Conservation (phyloP, 37 sponge, comb jelly and placozoan genomes). For the Diacarnus erythraeanus region DNA sequence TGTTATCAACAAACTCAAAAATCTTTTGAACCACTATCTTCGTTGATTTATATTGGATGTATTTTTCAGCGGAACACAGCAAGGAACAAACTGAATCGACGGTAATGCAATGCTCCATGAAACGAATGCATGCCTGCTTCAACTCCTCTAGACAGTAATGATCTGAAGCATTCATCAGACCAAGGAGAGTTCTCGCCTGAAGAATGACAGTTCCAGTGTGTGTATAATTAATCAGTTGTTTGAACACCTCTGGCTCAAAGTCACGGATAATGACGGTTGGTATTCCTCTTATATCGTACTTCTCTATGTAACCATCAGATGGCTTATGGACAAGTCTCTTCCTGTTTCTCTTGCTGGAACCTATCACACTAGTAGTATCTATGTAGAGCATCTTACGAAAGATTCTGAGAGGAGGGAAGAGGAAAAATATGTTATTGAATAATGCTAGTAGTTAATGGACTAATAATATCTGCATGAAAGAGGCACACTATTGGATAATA, state of each 20-base stretch:
- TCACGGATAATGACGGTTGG: slow-evolving; percentile 60
- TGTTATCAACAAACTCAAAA: slow-evolving; percentile 89
- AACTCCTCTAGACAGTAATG: slow-evolving; percentile 91
- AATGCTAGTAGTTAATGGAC: too few species aligned
- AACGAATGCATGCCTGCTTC: slow-evolving; percentile 82
- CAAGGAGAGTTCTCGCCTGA: slow-evolving; percentile 84
- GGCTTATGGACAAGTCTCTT: slow-evolving; percentile 25
- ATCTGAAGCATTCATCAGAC: slow-evolving; percentile 94
- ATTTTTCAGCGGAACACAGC: slow-evolving; percentile 86
- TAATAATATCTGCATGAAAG: too few species aligned
- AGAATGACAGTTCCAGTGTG: slow-evolving; percentile 88
- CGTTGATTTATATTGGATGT: slow-evolving; percentile 92
- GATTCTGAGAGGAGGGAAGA: slow-evolving; percentile 21
- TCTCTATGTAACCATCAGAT: slow-evolving; percentile 49
- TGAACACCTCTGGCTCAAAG: slow-evolving; percentile 91
- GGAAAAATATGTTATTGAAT: background rate
- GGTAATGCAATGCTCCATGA: slow-evolving; percentile 71
- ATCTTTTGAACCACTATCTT: slow-evolving; percentile 83
- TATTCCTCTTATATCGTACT: slow-evolving; percentile 46
- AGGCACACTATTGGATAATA: too few species aligned
- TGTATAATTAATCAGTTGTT: slow-evolving; percentile 82
- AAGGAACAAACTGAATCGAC: slow-evolving; percentile 86
- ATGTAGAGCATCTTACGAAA: slow-evolving; percentile 64
- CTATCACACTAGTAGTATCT: background rate
- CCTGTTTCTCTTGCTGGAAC: slow-evolving; percentile 16